phyloP scores from a whole-genome alignment of 92 coral and sea anemone genomes.

The Desmophyllum pertusum region DNA sequence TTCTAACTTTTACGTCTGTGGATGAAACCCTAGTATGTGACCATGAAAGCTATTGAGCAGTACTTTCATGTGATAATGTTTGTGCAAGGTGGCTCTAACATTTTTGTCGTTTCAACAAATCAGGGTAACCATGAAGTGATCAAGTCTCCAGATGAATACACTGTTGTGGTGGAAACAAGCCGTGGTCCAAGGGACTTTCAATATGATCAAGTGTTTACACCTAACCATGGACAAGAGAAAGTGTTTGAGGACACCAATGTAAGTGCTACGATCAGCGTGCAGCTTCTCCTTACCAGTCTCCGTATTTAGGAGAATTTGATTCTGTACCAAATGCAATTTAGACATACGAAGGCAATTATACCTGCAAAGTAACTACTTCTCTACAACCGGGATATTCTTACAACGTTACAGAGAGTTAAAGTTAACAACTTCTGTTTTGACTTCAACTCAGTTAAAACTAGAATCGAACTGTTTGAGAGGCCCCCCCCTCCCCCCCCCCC shows the following conservation, averaged over 20 bases:
- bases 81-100: background rate
- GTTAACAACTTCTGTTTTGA: too few relatives aligned
- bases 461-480: too few relatives aligned
- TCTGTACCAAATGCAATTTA: too few relatives aligned
- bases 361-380: too few relatives aligned
- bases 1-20: background rate
- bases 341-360: too few relatives aligned
- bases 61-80: background rate
- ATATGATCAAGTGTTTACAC: conserved; percentile 90
- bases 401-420: too few relatives aligned
- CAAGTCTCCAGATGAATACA: conserved; percentile 97
- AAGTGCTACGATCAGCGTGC: conserved; percentile 9
- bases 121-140: conserved; percentile 92
- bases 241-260: conserved; percentile 97
- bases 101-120: background rate
- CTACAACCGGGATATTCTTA: too few relatives aligned
- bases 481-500: too few relatives aligned
- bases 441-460: too few relatives aligned
- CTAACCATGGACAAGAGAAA: conserved; percentile 94
- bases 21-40: background rate
- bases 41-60: background rate
- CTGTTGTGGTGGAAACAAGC: conserved; percentile 71
- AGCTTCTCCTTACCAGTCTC: background rate
- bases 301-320: too few relatives aligned
- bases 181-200: conserved; percentile 97